Evolutionary conservation across 2,113 vertebrate species (phyloP).

Genomic region (Chunga burmeisteri): DNA sequence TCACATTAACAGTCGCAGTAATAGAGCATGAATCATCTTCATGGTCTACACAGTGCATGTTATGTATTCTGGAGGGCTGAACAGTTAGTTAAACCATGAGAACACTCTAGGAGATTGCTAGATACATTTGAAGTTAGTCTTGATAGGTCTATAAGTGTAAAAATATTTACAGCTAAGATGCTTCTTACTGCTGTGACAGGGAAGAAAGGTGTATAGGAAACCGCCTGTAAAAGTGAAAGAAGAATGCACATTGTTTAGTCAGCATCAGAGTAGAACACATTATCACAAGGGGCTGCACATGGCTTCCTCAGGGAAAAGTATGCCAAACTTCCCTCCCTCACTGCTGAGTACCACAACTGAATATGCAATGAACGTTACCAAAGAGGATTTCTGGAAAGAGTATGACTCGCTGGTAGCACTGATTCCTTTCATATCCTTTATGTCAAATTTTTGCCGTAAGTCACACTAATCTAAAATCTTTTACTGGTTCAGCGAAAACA

Average conservation of each 20-base stretch:
- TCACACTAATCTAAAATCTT: neutral
- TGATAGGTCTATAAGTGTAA: neutral
- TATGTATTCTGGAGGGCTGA: neutral
- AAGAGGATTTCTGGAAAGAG: neutral
- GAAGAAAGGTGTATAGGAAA: neutral
- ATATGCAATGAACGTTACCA: accelerated
- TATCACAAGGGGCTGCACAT: neutral
- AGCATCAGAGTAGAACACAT: neutral
- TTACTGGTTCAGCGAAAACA: neutral
- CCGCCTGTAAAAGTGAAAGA: neutral
- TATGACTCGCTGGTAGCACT: neutral
- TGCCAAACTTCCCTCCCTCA: neutral
- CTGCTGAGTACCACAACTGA: neutral
- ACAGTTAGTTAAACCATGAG: neutral
- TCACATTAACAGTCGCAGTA: neutral
- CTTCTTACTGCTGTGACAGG: neutral
- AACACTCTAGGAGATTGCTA: neutral
- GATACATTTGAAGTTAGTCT: neutral
- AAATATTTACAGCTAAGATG: neutral
- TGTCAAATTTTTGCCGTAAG: neutral
- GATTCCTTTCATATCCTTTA: neutral
- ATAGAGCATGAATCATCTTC: neutral
- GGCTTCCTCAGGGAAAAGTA: neutral
- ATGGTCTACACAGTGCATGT: neutral
- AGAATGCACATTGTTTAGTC: neutral